Conservation (phyloP, 1,140 invertebrate species). For the Trachymyrmex septentrionalis region DNA sequence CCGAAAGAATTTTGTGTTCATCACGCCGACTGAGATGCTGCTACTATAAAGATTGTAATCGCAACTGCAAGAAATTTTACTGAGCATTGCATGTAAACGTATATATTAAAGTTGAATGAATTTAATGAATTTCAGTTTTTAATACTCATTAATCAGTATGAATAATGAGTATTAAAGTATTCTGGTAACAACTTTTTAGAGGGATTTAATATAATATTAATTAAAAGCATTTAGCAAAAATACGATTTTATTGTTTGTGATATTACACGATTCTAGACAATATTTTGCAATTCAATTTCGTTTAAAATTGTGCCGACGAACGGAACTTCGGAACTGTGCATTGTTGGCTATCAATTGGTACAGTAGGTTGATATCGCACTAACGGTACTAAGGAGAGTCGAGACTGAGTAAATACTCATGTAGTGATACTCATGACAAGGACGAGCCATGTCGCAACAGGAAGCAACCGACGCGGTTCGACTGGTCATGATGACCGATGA, state of each 20-base stretch:
- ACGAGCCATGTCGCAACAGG: conserved; percentile 29
- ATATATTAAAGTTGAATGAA: conserved; percentile 11
- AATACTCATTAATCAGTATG: neutral
- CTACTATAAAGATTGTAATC: neutral
- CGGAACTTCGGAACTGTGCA: conserved; percentile 34
- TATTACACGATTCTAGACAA: neutral
- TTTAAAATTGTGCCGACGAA: conserved; percentile 38
- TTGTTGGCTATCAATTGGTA: conserved; percentile 56
- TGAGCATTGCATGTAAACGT: neutral
- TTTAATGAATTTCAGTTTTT: neutral
- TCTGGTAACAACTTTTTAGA: neutral
- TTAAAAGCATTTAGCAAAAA: neutral
- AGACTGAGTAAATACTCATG: conserved; percentile 69
- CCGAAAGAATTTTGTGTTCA: neutral
- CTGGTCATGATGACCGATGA: conserved; percentile 57
- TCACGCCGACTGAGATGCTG: neutral
- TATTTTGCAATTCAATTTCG: conserved; percentile 4
- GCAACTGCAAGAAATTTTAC: neutral
- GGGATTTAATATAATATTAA: neutral
- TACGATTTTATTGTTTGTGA: neutral
- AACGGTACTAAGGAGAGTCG: conserved; percentile 65
- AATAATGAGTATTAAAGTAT: neutral
- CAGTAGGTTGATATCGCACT: conserved; percentile 69
- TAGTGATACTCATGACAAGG: conserved; percentile 71
- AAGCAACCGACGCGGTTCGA: neutral